Base-by-base conservation (phyloP, 1,140 invertebrate genomes). In the Mercenaria mercenaria region DNA sequence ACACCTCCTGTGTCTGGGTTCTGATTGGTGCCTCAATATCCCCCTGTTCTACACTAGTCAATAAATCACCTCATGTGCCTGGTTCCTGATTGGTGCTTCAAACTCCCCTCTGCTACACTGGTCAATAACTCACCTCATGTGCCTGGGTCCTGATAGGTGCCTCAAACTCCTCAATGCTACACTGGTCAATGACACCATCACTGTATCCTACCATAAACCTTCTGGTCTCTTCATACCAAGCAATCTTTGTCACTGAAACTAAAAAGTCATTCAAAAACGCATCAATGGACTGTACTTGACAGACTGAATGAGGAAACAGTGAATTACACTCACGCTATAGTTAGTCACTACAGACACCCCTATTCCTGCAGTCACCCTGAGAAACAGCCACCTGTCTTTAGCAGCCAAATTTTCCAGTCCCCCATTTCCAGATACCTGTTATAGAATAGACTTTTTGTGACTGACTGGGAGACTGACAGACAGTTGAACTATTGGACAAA, bases 121-220 rank as follows among this genome's bases (percentile, higher is more conserved):
- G 52, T 56, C 15, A 56, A 29, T 64, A n/a, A 64, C 61, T 93
- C 92, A 96, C 96, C 93, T 97, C 95, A 93, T 97, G 96, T 23
- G 96, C 96, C 87, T 96, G 95, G 15, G 96, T 93, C 11, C 95
- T 95, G 59, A 96, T 90, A 32, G 96, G 95, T 6, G 94, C 93
- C 56, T 95, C 93, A 89, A 96, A 95, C 20, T 94, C 92, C 80
- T 96, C 93, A 56, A 94, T 94, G 39, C 92, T 93, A 81, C 96
- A 96, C 52, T 97, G 92, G 87, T 96, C 96, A 10, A 97, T 92
- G 13, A 96, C 94, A n/a, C 97, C 97, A 96, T 97, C 96, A 88
- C 96, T 94, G 93, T 96, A 97, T 15, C 95, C 97, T 11, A 97
- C 95, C 34, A 96, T 96, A 96, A 97, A 97, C 59, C 96, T 94